These are phyloP conservation scores for Manduca sexta DNA, from an alignment of 1,140 invertebrate species.

Conservation along the genomic window DNA sequence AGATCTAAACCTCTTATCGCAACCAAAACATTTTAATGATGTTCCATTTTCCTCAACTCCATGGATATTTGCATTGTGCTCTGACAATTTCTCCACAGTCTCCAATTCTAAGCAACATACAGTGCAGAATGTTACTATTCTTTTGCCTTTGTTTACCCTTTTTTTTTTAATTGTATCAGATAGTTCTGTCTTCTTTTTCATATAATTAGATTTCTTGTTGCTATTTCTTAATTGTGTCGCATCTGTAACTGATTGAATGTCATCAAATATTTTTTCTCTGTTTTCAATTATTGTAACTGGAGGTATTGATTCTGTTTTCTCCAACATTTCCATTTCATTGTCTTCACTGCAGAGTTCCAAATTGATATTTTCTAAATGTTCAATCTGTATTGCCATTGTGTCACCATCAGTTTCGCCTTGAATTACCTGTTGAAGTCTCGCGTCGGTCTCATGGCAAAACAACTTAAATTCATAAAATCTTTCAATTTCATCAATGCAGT, in stretches of 20 bases:
- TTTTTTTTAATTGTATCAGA: no score
- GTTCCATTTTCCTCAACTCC: slow-evolving; percentile 38
- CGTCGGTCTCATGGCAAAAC: slow-evolving; percentile 39
- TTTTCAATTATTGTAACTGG: no score
- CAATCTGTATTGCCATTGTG: slow-evolving; percentile 16
- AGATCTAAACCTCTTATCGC: slow-evolving; percentile 47
- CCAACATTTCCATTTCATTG: slow-evolving; percentile 25
- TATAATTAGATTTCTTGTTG: no score
- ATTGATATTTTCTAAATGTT: slow-evolving; percentile 8
- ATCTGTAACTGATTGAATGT: no score
- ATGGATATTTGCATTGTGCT: slow-evolving; percentile 41
- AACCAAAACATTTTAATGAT: slow-evolving; percentile 54
- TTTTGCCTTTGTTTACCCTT: no score
- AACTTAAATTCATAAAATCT: slow-evolving; percentile 42
- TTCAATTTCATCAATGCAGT: slow-evolving; percentile 35
- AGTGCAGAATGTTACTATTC: slow-evolving; percentile 37
- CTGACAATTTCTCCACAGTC: slow-evolving; percentile 19
- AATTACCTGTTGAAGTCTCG: slow-evolving; percentile 32
- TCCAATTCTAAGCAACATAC: slow-evolving; percentile 43
- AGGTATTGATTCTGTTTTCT: no score
- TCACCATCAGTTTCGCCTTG: slow-evolving; percentile 13
- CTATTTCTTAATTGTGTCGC: no score
- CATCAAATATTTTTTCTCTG: no score
- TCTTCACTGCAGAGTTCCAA: slow-evolving; percentile 12
- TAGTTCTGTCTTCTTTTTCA: no score